A percentile compares a stretch with the other conserved stretches of the same genome.
phyloP scores from a whole-genome alignment of 2,888 invertebrate species.

The Cheilosia grossa region DNA sequence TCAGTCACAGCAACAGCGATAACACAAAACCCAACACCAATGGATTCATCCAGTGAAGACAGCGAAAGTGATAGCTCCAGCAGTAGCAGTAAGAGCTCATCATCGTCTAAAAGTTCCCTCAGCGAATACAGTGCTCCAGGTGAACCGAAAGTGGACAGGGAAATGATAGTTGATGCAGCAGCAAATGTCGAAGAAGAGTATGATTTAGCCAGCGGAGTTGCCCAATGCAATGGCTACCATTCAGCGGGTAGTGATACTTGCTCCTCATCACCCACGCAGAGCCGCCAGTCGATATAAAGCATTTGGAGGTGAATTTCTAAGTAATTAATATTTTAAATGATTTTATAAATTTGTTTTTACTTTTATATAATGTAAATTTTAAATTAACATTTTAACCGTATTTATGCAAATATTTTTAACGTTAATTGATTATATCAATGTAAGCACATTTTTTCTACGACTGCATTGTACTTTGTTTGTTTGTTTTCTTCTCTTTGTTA shows the following conservation, averaged over 20 bases:
- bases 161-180: slow-evolving; percentile 49
- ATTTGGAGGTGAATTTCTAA: slow-evolving; percentile 56
- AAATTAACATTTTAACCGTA: slow-evolving; percentile 20
- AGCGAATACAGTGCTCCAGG: slow-evolving; percentile 76
- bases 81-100: slow-evolving; percentile 84
- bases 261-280: slow-evolving; percentile 43
- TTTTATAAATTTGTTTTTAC: slow-evolving; percentile 40
- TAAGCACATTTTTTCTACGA: slow-evolving; percentile 6
- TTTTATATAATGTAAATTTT: slow-evolving; percentile 34
- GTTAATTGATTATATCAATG: slow-evolving; percentile 23
- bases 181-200: slow-evolving; percentile 43
- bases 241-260: slow-evolving; percentile 58
- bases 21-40: slow-evolving; percentile 76
- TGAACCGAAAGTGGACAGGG: slow-evolving; percentile 35
- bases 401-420: slow-evolving; percentile 45
- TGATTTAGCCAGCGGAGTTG: slow-evolving; percentile 47
- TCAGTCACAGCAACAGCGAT: slow-evolving; percentile 78
- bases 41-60: slow-evolving; percentile 84
- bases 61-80: slow-evolving; percentile 85
- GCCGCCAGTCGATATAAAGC: slow-evolving; percentile 32
- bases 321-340: slow-evolving; percentile 59
- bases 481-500: neutral
- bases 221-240: slow-evolving; percentile 58
- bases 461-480: slow-evolving; percentile 7
- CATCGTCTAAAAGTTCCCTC: slow-evolving; percentile 78